Base-by-base conservation (phyloP, 92 coral and sea anemone genomes). In the Phenganax stokvisi region DNA sequence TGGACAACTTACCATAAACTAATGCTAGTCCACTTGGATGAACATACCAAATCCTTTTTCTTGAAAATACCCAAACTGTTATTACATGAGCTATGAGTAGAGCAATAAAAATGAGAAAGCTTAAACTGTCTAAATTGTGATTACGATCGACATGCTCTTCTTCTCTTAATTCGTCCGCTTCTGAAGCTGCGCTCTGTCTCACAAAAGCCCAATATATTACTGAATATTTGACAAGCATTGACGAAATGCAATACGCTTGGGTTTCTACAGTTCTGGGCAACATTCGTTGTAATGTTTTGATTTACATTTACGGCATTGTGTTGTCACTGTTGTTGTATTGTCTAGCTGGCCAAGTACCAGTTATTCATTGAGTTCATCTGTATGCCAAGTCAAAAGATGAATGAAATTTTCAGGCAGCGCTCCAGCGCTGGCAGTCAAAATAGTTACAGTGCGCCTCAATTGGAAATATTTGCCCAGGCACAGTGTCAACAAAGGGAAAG, bases 11-110 rank as follows among this genome's bases (percentile, higher is more conserved):
- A 88, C 90, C 90, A 37, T 88, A 88, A 16, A 81, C 57, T 8
- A 81, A 57, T 0, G 90, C 90, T n/a, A 88, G 37, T 59, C 90
- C 90, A 20, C 86, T 85, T 20, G 86, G 85, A 79, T 88, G 90
- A 56, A 88, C 47, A 71, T 88, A 88, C 90, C 90, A 88, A 63
- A 88, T 66, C 28, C 90, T 66, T 63, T 74, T 64, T 25, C 65
- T 63, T 62, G 71, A 57, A 51, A 83, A 85, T 16, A 88, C 37
- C 90, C 90, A 88, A 59, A 83, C 80, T 3, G 90, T 88, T 70
- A 88, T 51, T 25, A 88, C 84, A 64, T 87, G 86, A 51, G 84
- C 77, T 11, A 79, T 76, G 71, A 88, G 85, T 57, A 88, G 71
- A 9, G 81, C 81, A 56, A 82, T 71, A 57, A 73, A 75, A 25